A percentile compares a stretch with the other conserved stretches of the same genome.
Evolutionary conservation across 2,888 invertebrate genomes (phyloP).

Genomic region (Aradus depressus): DNA sequence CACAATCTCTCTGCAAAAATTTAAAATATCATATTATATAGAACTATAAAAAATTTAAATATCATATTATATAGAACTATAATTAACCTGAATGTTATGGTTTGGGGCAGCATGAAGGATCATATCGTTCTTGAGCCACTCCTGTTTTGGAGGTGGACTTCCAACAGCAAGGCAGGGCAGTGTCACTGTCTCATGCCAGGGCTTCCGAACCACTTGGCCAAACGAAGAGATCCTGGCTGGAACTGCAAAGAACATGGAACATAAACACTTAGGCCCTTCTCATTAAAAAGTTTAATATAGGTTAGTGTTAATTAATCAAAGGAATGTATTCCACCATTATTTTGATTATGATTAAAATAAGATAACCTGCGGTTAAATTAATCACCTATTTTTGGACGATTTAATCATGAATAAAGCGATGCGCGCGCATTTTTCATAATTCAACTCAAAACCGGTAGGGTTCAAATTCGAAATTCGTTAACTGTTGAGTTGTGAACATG

Average conservation of each 20-base stretch:
- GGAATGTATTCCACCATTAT: too few relatives aligned
- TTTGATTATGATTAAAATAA: too few relatives aligned
- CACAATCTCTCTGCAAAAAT: too few relatives aligned
- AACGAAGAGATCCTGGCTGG: constrained; percentile 61
- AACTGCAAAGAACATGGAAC: constrained; percentile 38
- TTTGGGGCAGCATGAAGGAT: constrained; percentile 20
- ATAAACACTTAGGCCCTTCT: background rate
- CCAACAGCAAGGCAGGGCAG: constrained; percentile 56
- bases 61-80: too few relatives aligned
- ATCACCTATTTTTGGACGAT: too few relatives aligned
- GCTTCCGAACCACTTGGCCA: constrained; percentile 51
- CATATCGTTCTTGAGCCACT: constrained; percentile 50
- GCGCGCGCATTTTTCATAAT: background rate
- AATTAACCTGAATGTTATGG: constrained; percentile 18
- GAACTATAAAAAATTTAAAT: too few relatives aligned
- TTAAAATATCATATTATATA: too few relatives aligned
- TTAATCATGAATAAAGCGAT: too few relatives aligned
- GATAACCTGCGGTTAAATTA: too few relatives aligned
- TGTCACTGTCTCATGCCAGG: constrained; percentile 54
- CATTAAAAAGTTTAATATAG: background rate
- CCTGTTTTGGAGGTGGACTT: constrained; percentile 44
- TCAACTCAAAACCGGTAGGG: background rate
- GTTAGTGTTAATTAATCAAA: too few relatives aligned
- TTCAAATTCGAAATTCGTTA: background rate
- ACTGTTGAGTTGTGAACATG: background rate